Evolutionary conservation across 2,113 vertebrate genomes (phyloP).

Genomic region (Colossoma macropomum): DNA sequence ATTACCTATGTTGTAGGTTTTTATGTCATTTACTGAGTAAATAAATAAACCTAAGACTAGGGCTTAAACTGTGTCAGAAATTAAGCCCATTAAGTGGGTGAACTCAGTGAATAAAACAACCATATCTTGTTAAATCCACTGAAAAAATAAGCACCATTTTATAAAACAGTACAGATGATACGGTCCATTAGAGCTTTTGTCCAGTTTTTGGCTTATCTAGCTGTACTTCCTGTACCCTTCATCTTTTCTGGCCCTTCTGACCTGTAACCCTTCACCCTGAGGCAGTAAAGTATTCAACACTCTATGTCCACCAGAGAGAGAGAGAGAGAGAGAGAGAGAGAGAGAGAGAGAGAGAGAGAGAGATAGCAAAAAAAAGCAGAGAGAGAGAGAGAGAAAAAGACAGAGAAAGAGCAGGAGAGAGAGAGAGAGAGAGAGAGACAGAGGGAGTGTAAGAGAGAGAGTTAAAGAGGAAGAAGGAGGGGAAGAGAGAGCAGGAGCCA

Average conservation of each 20-base stretch:
- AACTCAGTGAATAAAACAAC: background rate
- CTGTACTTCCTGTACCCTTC: slow-evolving; percentile 50
- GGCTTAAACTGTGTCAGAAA: too few species aligned
- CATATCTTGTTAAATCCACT: background rate
- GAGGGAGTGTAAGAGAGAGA: slow-evolving; percentile 53
- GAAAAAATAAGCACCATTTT: background rate
- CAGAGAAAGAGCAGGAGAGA: background rate
- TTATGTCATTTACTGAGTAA: too few species aligned
- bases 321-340: slow-evolving; percentile 61
- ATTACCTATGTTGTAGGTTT: too few species aligned
- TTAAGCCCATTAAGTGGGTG: too few species aligned
- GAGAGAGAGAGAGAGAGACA: slow-evolving; percentile 53
- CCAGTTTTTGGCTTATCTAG: slow-evolving; percentile 31
- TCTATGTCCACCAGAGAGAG: slow-evolving; percentile 69
- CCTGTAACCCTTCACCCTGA: slow-evolving; percentile 77
- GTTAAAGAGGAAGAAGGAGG: background rate
- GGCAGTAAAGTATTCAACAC: slow-evolving; percentile 76
- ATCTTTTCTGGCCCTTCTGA: slow-evolving; percentile 67
- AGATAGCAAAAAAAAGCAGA: slow-evolving; percentile 52
- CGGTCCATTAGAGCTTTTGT: slow-evolving; percentile 3
- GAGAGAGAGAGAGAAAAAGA: slow-evolving; percentile 47
- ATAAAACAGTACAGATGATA: background rate
- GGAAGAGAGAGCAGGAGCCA: slow-evolving; percentile 5
- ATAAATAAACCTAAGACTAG: too few species aligned
- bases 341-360: slow-evolving; percentile 32